Conservation (phyloP, 2,797 vertebrate genomes). For the Capromys pilorides region DNA sequence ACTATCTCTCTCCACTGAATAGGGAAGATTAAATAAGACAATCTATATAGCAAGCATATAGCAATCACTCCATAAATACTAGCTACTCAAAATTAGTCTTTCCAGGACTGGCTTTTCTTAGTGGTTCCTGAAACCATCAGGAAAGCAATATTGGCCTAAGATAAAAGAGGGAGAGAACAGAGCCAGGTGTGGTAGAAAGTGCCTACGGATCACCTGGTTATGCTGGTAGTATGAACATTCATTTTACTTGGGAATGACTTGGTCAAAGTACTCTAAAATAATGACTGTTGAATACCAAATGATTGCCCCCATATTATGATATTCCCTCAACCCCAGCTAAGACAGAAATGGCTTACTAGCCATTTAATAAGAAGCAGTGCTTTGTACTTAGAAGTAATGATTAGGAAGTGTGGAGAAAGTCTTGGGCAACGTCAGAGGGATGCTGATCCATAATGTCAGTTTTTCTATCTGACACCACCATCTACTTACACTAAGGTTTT, state of each 20-base stretch:
- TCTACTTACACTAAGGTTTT: conserved; percentile 33
- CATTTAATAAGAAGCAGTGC: not conserved
- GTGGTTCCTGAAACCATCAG: not conserved
- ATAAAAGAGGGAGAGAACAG: not conserved
- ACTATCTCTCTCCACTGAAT: not conserved
- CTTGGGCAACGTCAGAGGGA: not conserved
- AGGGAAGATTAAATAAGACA: conserved; percentile 22
- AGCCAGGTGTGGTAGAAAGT: not conserved
- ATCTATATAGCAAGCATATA: not conserved
- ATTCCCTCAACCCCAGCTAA: not conserved
- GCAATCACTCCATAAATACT: not conserved
- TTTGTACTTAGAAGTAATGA: not conserved
- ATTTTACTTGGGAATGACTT: not conserved
- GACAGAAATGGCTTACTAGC: not conserved
- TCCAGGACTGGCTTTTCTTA: not conserved
- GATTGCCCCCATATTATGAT: not conserved
- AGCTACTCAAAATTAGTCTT: not conserved
- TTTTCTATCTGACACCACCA: not conserved
- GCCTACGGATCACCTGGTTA: not conserved
- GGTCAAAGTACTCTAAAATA: not conserved
- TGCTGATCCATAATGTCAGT: not conserved
- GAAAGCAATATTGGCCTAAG: not conserved
- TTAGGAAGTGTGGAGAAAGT: not conserved
- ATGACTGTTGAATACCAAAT: not conserved
- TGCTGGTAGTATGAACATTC: not conserved